Evolutionary conservation across 1,140 invertebrate species (phyloP), one percentile per base, ranked within the genome.

Genomic region (Philopotamus ludificatus): DNA sequence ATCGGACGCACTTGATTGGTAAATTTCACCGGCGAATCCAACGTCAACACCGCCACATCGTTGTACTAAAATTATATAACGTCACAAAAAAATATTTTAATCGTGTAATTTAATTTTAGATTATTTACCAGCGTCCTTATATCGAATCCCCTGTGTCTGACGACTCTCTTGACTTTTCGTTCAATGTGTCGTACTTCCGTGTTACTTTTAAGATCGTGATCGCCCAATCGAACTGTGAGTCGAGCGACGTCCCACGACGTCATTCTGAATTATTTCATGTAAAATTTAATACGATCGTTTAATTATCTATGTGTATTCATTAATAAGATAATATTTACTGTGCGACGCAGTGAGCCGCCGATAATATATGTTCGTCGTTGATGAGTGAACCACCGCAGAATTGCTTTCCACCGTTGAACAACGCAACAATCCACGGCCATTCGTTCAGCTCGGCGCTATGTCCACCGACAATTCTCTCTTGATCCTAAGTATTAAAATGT

Each of bases 351-450:
- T 97, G 94, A 10, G 94, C 93, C 1, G 94, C 94, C 1, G 93
- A 91, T 0, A 97, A 78, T 22, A 96, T 87, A 75, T 94, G 94
- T 26, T 73, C 79, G 45, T 87, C 83, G 72, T 93, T 91, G 47
- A 96, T 91, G 12, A 96, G 82, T 0, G 93, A 91, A 3, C 93
- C 94, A 1, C 93, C 94, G 75, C 94, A 96, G 76, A 95, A 94
- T 74, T 94, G 90, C 51, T 90, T 84, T 22, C 89, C 89, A 9
- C 82, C 84, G 73, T 92, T 93, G 73, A 94, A 91, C 1, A 95
- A 77, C 10, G 87, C 91, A 0, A 86, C 89, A 25, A 93, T 90
- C 91, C 91, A 94, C 18, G 91, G 92, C 86, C 91, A 94, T 74
- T 93, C 90, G 66, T 88, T 87, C 0, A 85, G 81, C 57, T 91